These are phyloP conservation scores for Cygnus atratus DNA, from an alignment of 2,113 vertebrate genomes.

Conservation along the genomic window DNA sequence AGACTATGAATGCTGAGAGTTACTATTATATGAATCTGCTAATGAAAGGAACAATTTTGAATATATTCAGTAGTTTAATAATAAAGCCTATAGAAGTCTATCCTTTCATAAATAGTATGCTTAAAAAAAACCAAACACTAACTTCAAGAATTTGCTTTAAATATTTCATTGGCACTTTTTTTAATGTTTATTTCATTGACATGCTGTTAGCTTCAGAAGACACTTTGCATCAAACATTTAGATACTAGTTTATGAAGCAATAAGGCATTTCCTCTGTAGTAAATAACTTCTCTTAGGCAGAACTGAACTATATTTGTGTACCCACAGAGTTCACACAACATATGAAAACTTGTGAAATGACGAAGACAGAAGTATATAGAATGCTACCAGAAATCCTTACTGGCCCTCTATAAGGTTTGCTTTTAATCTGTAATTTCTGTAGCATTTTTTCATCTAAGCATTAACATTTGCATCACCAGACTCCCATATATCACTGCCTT, in stretches of 20 bases:
- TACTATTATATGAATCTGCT: not conserved
- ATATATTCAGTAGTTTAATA: not conserved
- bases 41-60: not conserved
- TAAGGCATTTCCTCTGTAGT: not conserved
- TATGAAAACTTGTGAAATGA: not conserved
- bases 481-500: conserved; percentile 75
- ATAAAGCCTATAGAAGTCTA: not conserved
- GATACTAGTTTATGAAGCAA: not conserved
- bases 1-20: not conserved
- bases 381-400: not conserved
- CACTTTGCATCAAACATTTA: not conserved
- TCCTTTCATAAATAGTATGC: not conserved
- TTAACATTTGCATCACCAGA: not conserved
- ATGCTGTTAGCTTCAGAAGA: not conserved
- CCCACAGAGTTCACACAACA: not conserved
- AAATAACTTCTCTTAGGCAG: not conserved
- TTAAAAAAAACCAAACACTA: not conserved
- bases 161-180: not conserved
- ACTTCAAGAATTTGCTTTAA: not conserved
- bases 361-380: not conserved
- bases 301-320: not conserved
- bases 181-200: not conserved
- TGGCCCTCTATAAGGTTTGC: not conserved
- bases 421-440: conserved; percentile 56
- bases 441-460: conserved; percentile 17